Evolutionary conservation across 2,113 vertebrate genomes (phyloP), one percentile per base, ranked within the genome.

Genomic region (Cairina moschata): DNA sequence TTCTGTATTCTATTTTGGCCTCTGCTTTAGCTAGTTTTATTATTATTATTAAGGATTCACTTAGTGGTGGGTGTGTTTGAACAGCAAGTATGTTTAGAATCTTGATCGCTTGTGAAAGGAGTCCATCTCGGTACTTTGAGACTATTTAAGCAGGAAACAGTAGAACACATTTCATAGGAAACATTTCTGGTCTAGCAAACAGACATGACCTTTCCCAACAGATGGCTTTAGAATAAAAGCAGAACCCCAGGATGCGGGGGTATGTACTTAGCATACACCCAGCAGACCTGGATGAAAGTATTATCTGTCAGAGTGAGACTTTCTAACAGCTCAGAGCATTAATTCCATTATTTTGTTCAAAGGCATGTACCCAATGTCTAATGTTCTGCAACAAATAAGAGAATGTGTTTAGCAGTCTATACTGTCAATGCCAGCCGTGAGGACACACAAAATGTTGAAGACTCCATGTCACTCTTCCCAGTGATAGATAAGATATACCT

Each of bases 161-260:
- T 67, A 91, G 66, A 86, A 67, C 8, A 40, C 32, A 46, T 34
- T 73, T 62, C 22, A 31, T 59, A 28, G 31, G 6, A 91, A 55
- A 40, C 40, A 40, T 40, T 4, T 62, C 44, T 5, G 6, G 13
- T 29, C 72, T 78, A 22, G n/a, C 18, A 83, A 48, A 83, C 2
- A 5, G 20, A n/a, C 25, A 71, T 31, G 11, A 59, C 10, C 22
- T 55, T 83, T 83, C 44, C 63, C 17, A 31, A 3, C n/a, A 86
- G 48, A 22, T 4, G 17, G 7, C n/a, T 83, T 83, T 32, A 67
- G 68, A 73, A 63, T 46, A 20, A 31, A 36, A 71, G 15, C 2
- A 44, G 4, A 80, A 50, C 11, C 2, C 34, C 26, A 5, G 9
- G 10, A 40, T 8, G 7, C 3, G 31, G 23, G 3, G 1, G 2